Conservation (phyloP, 2,888 invertebrate genomes). For the Netelia fuscicornis region DNA sequence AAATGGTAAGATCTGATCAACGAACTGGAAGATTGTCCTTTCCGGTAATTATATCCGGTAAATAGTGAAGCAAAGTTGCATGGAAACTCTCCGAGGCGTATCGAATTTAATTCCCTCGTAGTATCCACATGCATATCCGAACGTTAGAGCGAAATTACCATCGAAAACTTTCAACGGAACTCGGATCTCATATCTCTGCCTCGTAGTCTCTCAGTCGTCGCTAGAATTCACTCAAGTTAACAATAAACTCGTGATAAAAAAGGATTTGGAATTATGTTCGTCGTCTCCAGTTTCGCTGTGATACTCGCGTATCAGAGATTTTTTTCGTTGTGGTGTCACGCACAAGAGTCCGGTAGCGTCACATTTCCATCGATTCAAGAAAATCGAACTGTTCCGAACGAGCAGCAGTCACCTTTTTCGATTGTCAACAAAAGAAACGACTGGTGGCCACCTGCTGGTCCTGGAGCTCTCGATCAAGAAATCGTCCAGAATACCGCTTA, state of each 20-base stretch:
- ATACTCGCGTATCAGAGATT: constrained; percentile 30
- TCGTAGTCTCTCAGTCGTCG: constrained; percentile 41
- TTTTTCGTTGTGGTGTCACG: constrained; percentile 30
- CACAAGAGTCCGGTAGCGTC: constrained; percentile 42
- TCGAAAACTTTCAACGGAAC: constrained; percentile 12
- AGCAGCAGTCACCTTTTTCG: constrained; percentile 30
- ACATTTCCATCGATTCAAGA: constrained; percentile 57
- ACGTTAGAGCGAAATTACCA: constrained; percentile 43
- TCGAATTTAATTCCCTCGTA: constrained; percentile 45
- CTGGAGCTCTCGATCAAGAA: constrained; percentile 62
- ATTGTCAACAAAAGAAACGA: constrained; percentile 65
- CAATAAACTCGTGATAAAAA: constrained; percentile 2
- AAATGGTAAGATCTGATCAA: constrained; percentile 66
- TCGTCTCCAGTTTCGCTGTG: constrained; percentile 20
- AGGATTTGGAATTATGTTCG: constrained; percentile 24
- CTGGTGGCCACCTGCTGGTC: constrained; percentile 68
- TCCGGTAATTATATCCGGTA: constrained; percentile 71
- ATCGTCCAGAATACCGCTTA: constrained; percentile 60
- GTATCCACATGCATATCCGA: neutral
- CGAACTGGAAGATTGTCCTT: constrained; percentile 78
- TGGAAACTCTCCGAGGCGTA: constrained; percentile 47
- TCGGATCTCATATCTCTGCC: constrained; percentile 27
- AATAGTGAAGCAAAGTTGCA: constrained; percentile 48
- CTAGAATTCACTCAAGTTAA: constrained; percentile 20
- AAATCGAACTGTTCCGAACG: constrained; percentile 63